phyloP scores from a whole-genome alignment of 2,113 vertebrate genomes.

The Channa maculata region DNA sequence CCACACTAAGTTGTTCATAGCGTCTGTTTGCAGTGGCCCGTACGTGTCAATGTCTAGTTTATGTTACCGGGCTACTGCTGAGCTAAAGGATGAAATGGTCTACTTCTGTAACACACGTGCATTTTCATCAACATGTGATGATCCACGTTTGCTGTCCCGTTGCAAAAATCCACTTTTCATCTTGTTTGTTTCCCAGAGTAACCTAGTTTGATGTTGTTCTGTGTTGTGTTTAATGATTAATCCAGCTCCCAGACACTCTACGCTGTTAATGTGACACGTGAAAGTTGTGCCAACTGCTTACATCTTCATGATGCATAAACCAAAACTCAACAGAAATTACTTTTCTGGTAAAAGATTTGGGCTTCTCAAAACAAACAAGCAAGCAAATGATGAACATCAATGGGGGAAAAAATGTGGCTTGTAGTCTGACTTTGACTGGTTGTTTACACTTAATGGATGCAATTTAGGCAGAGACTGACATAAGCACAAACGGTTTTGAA shows the following conservation, averaged over 20 bases:
- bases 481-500: neutral
- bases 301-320: conserved; percentile 10
- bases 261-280: neutral
- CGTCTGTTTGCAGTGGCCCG: neutral
- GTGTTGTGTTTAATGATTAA: neutral
- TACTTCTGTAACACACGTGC: neutral
- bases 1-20: conserved; percentile 7
- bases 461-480: neutral
- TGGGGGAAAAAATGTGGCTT: neutral
- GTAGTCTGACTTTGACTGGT: conserved; percentile 12
- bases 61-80: neutral
- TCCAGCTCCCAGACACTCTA: neutral
- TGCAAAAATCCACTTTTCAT: neutral
- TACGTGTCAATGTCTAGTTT: conserved; percentile 8
- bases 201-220: neutral
- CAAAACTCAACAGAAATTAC: neutral
- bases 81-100: no score
- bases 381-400: conserved; percentile 14
- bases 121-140: neutral
- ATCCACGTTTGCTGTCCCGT: neutral
- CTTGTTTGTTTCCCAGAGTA: neutral
- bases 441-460: neutral
- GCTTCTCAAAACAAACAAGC: conserved; percentile 11
- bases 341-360: neutral
- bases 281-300: neutral